phyloP scores from a whole-genome alignment of 2,888 invertebrate species.

The Epicampocera succincta region DNA sequence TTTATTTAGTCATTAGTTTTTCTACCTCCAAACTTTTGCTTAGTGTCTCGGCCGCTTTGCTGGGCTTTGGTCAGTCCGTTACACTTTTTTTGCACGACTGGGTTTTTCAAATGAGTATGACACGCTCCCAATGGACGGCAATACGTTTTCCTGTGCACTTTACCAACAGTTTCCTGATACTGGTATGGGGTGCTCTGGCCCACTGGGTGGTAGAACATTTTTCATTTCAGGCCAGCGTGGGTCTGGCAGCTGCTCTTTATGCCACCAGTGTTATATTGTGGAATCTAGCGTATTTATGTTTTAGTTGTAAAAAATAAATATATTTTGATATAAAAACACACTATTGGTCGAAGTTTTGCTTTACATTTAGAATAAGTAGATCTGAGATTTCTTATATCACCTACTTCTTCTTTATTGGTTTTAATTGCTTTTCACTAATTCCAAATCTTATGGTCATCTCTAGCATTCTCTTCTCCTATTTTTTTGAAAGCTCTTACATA shows the following conservation, averaged over 20 bases:
- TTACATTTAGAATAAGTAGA: too few relatives aligned
- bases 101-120: constrained; percentile 80
- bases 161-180: constrained; percentile 79
- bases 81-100: constrained; percentile 80
- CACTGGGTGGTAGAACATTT: constrained; percentile 79
- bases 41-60: constrained; percentile 80
- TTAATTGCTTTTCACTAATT: too few relatives aligned
- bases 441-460: too few relatives aligned
- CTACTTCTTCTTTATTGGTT: too few relatives aligned
- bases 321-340: neutral
- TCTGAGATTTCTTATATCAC: too few relatives aligned
- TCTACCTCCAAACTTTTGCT: constrained; percentile 80
- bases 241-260: constrained; percentile 77
- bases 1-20: constrained; percentile 78
- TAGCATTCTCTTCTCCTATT: too few relatives aligned
- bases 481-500: too few relatives aligned
- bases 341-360: too few relatives aligned
- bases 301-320: constrained; percentile 74
- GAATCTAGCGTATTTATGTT: constrained; percentile 78
- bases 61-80: constrained; percentile 81
- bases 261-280: constrained; percentile 77
- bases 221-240: constrained; percentile 80
- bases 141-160: constrained; percentile 79
- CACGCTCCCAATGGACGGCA: constrained; percentile 79
- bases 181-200: constrained; percentile 79